Percentiles rank a stretch among this genome's conserved stretches.
Conservation (phyloP, 2,113 vertebrate genomes). For the Ardeotis arabs region DNA sequence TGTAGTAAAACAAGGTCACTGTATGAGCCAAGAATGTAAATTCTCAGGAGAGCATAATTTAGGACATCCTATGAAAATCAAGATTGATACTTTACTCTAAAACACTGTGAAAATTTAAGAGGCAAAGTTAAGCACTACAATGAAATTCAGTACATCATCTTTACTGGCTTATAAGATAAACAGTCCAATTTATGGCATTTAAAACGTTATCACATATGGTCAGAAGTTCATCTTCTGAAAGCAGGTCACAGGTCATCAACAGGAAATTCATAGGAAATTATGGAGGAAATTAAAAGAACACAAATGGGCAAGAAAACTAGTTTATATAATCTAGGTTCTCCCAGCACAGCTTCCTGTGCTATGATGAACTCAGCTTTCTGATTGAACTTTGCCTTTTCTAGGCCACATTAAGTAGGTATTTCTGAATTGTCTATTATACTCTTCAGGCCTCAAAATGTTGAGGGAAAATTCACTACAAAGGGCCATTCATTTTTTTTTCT, state of each 20-base stretch:
- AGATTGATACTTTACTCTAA: background rate
- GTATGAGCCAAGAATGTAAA: conserved; percentile 6
- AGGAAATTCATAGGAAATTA: conserved; percentile 62
- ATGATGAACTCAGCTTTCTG: conserved; percentile 29
- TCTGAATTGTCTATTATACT: conserved; percentile 40
- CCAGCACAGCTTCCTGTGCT: conserved; percentile 47
- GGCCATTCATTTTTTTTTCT: background rate
- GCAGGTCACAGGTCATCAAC: conserved; percentile 32
- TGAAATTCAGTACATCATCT: background rate
- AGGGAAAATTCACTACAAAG: background rate
- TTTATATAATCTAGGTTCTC: conserved; percentile 35
- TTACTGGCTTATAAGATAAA: background rate
- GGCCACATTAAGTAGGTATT: background rate
- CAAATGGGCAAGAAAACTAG: conserved; percentile 5
- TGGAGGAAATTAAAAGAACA: conserved; percentile 48
- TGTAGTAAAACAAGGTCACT: background rate
- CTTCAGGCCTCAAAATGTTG: background rate
- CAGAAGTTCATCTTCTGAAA: conserved; percentile 36
- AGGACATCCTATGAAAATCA: background rate
- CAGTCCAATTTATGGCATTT: background rate
- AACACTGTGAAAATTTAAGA: background rate
- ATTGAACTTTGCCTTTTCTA: conserved; percentile 30
- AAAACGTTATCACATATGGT: background rate
- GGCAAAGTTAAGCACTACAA: background rate
- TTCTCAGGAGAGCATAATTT: background rate